Base-by-base conservation (phyloP, 64 coral and sea anemone genomes). In the Porites australiensis region DNA sequence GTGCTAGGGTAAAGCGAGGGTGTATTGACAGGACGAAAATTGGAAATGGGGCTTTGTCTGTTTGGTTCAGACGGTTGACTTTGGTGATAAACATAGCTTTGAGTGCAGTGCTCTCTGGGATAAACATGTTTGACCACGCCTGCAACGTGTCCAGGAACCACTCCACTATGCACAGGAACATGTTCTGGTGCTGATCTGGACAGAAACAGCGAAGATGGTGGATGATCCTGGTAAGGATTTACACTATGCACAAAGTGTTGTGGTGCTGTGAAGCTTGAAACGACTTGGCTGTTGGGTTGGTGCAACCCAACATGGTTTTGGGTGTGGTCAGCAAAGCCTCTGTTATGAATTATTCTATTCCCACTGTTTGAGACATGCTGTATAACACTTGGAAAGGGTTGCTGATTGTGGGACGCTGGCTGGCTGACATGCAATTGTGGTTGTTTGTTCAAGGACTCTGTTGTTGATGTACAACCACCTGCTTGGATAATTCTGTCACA, bases 101-200 rank as follows among this genome's bases (percentile, higher is more conserved):
- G 81, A 47, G 53, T 84, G 3, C 45, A 68, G 46, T 84, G 81
- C 13, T 84, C 81, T 50, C 45, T 3, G 12, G 81, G 59, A 84
- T 52, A 84, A 48, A 37, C 81, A 21, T 43, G 8, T 44, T 84
- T 84, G 2, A 69, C 64, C 63, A 51, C 50, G 12, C 47, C 46
- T 9, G 81, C 50, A 9, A 69, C 50, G 20, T 84, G 61, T 4
- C 46, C 63, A 52, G 81, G 64, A 6, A 84, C 81, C 13, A 50
- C 62, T 12, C 63, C 81, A 68, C 63, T 46, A 46, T 84, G 81
- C 46, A 65, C 64, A 4, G 44, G 46, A 49, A 84, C 51, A 15
- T 84, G 81, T 0, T 84, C 81, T 84, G 81, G 61, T 69, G 81
- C 81, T 20, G 81, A 84, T 68, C 81, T 66, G 43, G 61, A 22